Conservation (phyloP, 2,888 invertebrate species). For the Prenolepis imparis region DNA sequence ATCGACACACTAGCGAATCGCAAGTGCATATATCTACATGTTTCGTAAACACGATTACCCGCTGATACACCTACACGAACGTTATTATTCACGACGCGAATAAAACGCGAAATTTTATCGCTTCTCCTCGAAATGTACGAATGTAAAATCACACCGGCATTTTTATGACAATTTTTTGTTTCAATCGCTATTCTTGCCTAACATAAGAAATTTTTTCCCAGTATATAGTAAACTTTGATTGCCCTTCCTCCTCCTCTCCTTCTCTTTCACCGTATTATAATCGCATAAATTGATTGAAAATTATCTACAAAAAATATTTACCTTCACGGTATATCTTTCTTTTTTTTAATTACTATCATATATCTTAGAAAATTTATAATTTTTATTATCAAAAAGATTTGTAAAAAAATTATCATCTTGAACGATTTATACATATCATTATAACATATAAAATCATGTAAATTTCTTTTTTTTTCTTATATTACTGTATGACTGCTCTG, state of each 20-base stretch:
- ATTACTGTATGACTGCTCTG: background rate
- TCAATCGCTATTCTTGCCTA: no score
- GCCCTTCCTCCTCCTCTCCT: background rate
- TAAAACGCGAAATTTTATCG: slow-evolving; percentile 18
- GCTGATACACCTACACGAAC: slow-evolving; percentile 20
- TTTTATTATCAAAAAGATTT: background rate
- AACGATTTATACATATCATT: background rate
- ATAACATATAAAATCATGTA: background rate
- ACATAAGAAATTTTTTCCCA: background rate
- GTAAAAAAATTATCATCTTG: background rate
- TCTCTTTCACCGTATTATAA: background rate
- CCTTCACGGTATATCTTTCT: background rate
- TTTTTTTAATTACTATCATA: background rate
- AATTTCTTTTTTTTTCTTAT: background rate
- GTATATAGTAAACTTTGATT: background rate
- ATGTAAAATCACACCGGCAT: no score
- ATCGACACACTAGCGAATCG: slow-evolving; percentile 48
- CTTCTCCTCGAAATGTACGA: background rate
- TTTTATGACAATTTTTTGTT: no score
- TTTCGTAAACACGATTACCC: slow-evolving; percentile 16
- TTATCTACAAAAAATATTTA: background rate
- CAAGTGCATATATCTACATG: slow-evolving; percentile 68
- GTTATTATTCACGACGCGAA: background rate
- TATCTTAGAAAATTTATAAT: background rate
- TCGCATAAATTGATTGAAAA: background rate